These are phyloP conservation scores for Dasysyrphus tricinctus DNA, from an alignment of 2,888 invertebrate species.

Conservation along the genomic window DNA sequence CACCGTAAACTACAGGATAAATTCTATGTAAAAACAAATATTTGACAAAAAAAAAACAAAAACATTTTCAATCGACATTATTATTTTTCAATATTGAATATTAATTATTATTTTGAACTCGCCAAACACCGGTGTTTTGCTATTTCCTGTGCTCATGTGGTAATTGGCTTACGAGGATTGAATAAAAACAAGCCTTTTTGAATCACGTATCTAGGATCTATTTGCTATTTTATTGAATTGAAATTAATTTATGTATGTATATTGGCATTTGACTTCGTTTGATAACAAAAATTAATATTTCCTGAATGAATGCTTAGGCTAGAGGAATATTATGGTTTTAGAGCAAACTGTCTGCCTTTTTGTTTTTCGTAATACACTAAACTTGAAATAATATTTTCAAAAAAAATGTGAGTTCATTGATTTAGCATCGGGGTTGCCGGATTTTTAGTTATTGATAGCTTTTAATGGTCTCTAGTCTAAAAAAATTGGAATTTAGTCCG, in stretches of 20 bases:
- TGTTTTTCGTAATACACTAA: background rate
- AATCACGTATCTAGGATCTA: no score
- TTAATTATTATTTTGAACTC: background rate
- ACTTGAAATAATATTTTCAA: background rate
- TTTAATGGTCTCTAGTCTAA: no score
- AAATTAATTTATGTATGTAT: no score
- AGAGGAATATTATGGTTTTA: background rate
- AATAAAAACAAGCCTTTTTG: background rate
- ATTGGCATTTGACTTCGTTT: conserved; percentile 5
- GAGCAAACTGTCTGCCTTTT: no score
- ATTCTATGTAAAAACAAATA: conserved; percentile 11
- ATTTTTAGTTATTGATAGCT: no score
- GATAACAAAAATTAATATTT: background rate
- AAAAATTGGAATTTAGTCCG: no score
- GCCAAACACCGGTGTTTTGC: background rate
- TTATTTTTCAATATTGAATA: conserved; percentile 33
- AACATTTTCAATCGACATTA: conserved; percentile 6
- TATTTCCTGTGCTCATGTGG: conserved; percentile 5
- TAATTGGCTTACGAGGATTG: background rate
- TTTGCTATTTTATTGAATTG: conserved; percentile 9
- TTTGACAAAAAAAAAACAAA: background rate
- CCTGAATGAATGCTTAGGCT: background rate
- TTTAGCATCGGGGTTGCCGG: no score
- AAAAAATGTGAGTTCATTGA: background rate
- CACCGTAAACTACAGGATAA: background rate